Conservation (phyloP, 2,888 invertebrate genomes). For the Capitulum mitella region DNA sequence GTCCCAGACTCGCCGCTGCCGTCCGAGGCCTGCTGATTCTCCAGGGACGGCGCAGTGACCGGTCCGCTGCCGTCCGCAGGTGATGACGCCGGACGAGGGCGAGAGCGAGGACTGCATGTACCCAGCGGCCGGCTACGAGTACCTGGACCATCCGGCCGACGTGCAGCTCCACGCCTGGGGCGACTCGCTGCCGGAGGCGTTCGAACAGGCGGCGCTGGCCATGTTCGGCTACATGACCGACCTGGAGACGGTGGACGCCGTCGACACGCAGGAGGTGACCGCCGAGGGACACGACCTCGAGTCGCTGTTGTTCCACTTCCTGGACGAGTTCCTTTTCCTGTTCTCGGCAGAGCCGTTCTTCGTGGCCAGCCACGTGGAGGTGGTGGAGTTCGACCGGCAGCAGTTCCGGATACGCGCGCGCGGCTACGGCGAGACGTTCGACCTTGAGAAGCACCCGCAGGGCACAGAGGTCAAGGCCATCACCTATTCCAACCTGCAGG, state of each 20-base stretch:
- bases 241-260: constrained; percentile 67
- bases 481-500: constrained; percentile 98
- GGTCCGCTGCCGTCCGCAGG: neutral
- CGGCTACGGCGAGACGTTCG: constrained; percentile 88
- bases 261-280: constrained; percentile 71
- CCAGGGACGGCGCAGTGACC: neutral
- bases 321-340: constrained; percentile 86
- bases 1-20: no score
- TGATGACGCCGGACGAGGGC: neutral
- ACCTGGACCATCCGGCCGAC: constrained; percentile 91
- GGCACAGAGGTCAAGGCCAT: constrained; percentile 98
- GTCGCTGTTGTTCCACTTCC: constrained; percentile 79
- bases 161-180: constrained; percentile 99
- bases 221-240: constrained; percentile 99
- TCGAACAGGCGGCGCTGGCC: constrained; percentile 87
- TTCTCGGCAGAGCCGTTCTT: constrained; percentile 88
- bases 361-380: constrained; percentile 69
- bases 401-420: constrained; percentile 67
- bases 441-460: constrained; percentile 87
- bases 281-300: constrained; percentile 83
- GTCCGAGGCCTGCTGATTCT: no score
- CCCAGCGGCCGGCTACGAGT: constrained; percentile 34
- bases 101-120: neutral
- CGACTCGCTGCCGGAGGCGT: constrained; percentile 71
- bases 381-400: constrained; percentile 75